These are phyloP conservation scores for Marisa cornuarietis DNA, from an alignment of 1,140 invertebrate genomes.

Conservation along the genomic window DNA sequence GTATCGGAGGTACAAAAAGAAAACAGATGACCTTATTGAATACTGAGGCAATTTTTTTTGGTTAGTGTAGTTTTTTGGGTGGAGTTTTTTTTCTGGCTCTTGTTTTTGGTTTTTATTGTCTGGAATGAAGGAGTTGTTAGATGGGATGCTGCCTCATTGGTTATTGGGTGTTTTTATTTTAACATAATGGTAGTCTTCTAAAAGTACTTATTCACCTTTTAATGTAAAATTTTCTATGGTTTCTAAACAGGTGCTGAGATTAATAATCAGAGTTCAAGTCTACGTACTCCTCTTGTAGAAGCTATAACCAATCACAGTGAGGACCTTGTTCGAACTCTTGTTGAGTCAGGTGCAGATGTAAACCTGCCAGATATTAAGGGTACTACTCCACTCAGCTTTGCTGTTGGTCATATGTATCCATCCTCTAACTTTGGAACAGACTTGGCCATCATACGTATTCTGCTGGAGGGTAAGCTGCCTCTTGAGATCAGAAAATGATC, in stretches of 20 bases:
- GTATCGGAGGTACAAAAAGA: too few relatives aligned
- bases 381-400: not conserved
- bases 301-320: constrained; percentile 14
- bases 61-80: too few relatives aligned
- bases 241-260: constrained; percentile 12
- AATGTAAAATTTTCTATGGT: not conserved
- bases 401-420: not conserved
- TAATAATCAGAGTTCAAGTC: constrained; percentile 9
- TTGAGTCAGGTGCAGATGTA: constrained; percentile 3
- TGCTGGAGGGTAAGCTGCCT: constrained; percentile 3
- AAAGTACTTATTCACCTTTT: not conserved
- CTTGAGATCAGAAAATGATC: too few relatives aligned
- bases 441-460: not conserved
- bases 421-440: not conserved
- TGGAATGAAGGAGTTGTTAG: too few relatives aligned
- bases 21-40: too few relatives aligned
- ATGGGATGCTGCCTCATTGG: too few relatives aligned
- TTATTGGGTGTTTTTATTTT: too few relatives aligned
- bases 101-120: not conserved
- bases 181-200: not conserved
- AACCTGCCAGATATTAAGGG: constrained; percentile 18
- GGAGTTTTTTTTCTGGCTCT: not conserved
- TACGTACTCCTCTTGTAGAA: constrained; percentile 10
- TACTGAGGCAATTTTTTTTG: too few relatives aligned
- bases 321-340: not conserved